A percentile compares a stretch with the other conserved stretches of the same genome.
These are phyloP conservation scores for Notospermus geniculatus DNA, from an alignment of 1,140 invertebrate genomes.

Conservation along the genomic window DNA sequence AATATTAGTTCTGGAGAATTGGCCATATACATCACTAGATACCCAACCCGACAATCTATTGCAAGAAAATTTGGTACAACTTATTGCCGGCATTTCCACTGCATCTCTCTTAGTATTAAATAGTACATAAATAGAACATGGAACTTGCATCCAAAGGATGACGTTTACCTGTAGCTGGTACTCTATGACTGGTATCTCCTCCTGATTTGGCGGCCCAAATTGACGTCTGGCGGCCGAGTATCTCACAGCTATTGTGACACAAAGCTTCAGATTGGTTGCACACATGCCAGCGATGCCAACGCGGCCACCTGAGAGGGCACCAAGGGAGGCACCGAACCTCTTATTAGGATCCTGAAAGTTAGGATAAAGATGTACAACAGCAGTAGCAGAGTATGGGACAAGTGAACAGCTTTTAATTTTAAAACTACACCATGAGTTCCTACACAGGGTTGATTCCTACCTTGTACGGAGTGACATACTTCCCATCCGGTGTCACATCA, in stretches of 20 bases:
- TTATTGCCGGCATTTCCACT: no score
- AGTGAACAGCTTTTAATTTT: no score
- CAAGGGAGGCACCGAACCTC: slow-evolving; percentile 62
- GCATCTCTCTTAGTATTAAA: no score
- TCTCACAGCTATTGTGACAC: slow-evolving; percentile 79
- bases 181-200: slow-evolving; percentile 82
- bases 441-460: slow-evolving; percentile 29
- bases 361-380: neutral
- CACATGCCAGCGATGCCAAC: slow-evolving; percentile 69
- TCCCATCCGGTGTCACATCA: slow-evolving; percentile 80
- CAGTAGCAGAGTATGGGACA: neutral
- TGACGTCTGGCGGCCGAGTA: slow-evolving; percentile 88
- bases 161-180: slow-evolving; percentile 75
- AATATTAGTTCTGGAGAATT: no score
- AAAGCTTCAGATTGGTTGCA: slow-evolving; percentile 67
- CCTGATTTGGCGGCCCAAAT: slow-evolving; percentile 66
- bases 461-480: slow-evolving; percentile 70
- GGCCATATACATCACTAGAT: no score
- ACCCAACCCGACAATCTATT: neutral
- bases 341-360: slow-evolving; percentile 47
- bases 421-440: neutral
- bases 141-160: neutral
- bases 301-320: slow-evolving; percentile 80
- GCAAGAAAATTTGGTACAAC: no score
- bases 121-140: neutral